Evolutionary conservation across 1,140 invertebrate species (phyloP), one percentile per base, ranked within the genome.

Genomic region (Carposina sasakii): DNA sequence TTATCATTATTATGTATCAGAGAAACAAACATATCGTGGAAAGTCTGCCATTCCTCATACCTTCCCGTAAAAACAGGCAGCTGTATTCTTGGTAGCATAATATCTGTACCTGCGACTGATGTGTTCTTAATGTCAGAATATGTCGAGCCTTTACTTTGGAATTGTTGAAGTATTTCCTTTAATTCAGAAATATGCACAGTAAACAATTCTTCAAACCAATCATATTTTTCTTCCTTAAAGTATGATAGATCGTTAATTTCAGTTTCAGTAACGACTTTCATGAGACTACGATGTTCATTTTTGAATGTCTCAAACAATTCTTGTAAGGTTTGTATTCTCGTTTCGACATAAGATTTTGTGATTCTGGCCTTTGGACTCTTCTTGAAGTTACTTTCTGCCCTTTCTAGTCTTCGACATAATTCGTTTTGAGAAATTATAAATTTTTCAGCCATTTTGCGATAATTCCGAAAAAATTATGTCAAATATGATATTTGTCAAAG

Each of bases 291-390:
- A 22, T 63, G 57, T 17, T 46, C 41, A 1, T 16, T 21, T 33
- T 54, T 47, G 48, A 60, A 63, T n/a, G 34, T 50, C 3, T 9
- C 39, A 54, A 54, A 63, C 47, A 60, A 63, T 22, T 60, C 57
- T 19, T 63, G 33, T 16, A 59, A 47, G 10, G 24, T 31, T 51
- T 54, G 37, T 13, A 63, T 23, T 30, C 54, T 23, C 21, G 54
- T 30, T 43, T 57, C 24, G 8, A 60, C 48, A 23, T 60, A 63
- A 31, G 54, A 57, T 22, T 45, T 54, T 22, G 61, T 63, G 30
- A 63, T 43, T 16, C 57, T 20, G 15, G 50, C 24, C n/a, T 63
- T 63, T 6, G 57, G 44, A 28, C 60, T 57, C 39, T 60, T 63
- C 24, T 57, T 54, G 4, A n/a, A 60, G 10, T 40, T 36, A 24